Percentiles rank a stretch among this genome's conserved stretches.
These are phyloP conservation scores for Dromas ardeola DNA, from an alignment of 2,113 vertebrate species.

Conservation along the genomic window DNA sequence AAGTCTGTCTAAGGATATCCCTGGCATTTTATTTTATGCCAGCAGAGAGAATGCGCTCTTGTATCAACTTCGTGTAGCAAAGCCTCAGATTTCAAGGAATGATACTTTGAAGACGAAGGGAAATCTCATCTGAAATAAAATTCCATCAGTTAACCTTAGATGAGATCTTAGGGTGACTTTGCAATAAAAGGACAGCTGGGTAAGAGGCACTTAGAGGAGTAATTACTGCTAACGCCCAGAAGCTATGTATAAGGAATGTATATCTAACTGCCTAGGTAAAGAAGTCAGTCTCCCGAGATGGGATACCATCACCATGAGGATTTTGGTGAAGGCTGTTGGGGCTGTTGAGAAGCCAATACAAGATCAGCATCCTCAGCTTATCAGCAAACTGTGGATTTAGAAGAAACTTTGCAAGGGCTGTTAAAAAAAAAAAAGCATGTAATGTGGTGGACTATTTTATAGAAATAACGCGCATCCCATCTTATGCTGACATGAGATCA, in stretches of 20 bases:
- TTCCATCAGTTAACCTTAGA: not conserved
- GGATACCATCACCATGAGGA: not conserved
- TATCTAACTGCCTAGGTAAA: not conserved
- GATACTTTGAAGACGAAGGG: not conserved
- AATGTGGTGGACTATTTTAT: not conserved
- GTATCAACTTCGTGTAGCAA: not conserved
- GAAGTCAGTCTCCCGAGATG: fast-evolving
- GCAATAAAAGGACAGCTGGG: not conserved
- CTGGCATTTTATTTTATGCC: not conserved
- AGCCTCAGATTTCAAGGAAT: not conserved
- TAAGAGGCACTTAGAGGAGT: not conserved
- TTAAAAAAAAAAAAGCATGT: not conserved
- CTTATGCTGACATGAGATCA: not conserved
- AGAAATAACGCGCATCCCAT: not conserved
- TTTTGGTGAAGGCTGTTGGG: not conserved
- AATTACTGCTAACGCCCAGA: not conserved
- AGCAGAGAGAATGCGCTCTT: not conserved
- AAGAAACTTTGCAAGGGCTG: not conserved
- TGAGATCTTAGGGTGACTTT: not conserved
- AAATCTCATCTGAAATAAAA: not conserved
- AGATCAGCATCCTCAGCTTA: not conserved
- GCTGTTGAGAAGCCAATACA: not conserved
- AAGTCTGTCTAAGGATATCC: not conserved
- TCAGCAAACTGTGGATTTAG: not conserved
- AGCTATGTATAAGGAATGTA: not conserved